Base-by-base conservation (phyloP, 2,113 vertebrate genomes). In the Python bivittatus region DNA sequence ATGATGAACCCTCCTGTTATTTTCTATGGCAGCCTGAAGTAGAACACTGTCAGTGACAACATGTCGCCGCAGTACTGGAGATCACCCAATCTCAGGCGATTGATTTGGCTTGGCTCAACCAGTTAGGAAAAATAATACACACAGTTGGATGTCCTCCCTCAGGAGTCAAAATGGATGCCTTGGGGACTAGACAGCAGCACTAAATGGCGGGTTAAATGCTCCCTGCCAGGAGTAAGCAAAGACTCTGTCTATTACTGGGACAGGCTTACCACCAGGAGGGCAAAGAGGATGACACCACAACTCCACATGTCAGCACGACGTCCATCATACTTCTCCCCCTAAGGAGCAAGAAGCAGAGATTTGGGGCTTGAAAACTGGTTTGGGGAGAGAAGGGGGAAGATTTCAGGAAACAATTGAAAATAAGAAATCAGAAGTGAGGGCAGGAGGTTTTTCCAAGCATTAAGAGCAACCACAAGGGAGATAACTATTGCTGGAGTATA, bases 261-360 rank as follows among this genome's bases (percentile, higher is more conserved):
- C 2, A 38, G 8, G 11, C 91, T 90, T 91, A 92, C 93, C 90
- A 92, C 93, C 91, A 91, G 90, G 88, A 93, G 88, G 84, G 93
- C 91, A 3, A 92, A 90, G 72, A 99, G 98, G 92, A 99, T 99
- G 93, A 99, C 99, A 6, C 99, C 99, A 68, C 98, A 99, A 96
- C 99, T 99, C 99, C 99, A 99, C 93, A 99, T 99, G 85, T 99
- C 99, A 0, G 99, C 99, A 92, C 98, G 97, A 57, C 98, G 97
- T 7, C 99, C 99, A 0, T 99, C 98, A 13, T 99, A 99, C 94
- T 99, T 99, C 90, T 99, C 98, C 0, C 98, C 98, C 98, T 99
- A 93, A n/a, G 10, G 22, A 61, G 25, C 42, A 94, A 92, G 89
- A 29, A 92, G 79, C 56, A 92, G 9, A 89, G 7, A 54, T 92